Conservation (phyloP, 2,797 vertebrate genomes). For the Acanthornis magna region DNA sequence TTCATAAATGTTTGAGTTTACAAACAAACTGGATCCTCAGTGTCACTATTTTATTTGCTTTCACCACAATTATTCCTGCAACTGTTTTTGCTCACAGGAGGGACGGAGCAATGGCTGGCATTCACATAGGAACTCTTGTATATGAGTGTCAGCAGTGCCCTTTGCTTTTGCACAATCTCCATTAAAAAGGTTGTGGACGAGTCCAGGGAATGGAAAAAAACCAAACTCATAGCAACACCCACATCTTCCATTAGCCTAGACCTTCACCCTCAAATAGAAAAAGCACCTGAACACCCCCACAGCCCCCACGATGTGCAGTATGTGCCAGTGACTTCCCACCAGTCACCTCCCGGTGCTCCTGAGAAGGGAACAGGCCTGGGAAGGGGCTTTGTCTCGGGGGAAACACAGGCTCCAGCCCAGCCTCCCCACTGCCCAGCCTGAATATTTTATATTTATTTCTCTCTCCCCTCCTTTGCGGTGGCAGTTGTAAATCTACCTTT, state of each 20-base stretch:
- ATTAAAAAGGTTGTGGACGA: neutral
- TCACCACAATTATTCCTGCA: neutral
- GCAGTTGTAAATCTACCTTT: slow-evolving; percentile 48
- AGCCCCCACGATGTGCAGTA: neutral
- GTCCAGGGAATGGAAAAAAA: fast-evolving
- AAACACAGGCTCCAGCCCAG: neutral
- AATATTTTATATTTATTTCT: slow-evolving; percentile 6
- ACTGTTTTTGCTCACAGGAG: neutral
- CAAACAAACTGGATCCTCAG: neutral
- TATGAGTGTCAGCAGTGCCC: neutral
- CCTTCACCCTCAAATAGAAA: neutral
- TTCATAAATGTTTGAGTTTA: neutral
- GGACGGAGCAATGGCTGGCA: neutral
- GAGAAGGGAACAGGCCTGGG: neutral
- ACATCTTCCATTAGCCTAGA: neutral
- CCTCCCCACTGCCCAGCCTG: neutral
- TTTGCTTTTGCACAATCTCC: neutral
- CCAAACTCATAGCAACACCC: fast-evolving
- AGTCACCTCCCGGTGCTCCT: neutral
- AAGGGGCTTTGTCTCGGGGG: neutral
- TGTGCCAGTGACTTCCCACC: fast-evolving
- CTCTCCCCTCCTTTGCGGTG: neutral
- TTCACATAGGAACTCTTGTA: neutral
- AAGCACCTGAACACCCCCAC: neutral
- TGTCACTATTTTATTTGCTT: neutral